These are phyloP conservation scores for Bilobella aurantiaca DNA, from an alignment of 1,140 invertebrate genomes.

Conservation along the genomic window DNA sequence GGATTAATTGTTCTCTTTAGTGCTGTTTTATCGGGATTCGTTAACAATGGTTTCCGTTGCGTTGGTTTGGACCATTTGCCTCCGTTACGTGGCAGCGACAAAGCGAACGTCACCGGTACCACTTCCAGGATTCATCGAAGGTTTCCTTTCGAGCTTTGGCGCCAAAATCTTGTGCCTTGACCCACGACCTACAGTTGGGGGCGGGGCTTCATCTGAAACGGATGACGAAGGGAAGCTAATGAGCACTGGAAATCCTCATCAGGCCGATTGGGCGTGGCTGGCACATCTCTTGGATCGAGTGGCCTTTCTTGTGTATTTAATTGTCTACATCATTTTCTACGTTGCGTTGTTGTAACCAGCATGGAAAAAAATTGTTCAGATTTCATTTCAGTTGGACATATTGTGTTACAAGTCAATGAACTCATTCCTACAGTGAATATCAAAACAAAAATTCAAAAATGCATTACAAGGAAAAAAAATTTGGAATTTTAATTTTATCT, in stretches of 20 bases:
- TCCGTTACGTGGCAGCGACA: slow-evolving; percentile 30
- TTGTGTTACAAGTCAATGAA: too few species aligned
- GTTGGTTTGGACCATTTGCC: slow-evolving; percentile 31
- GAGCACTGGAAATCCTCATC: slow-evolving; percentile 16
- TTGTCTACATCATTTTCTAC: slow-evolving; percentile 28
- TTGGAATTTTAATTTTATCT: too few species aligned
- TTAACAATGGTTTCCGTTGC: slow-evolving; percentile 29
- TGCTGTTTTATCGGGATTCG: slow-evolving; percentile 32
- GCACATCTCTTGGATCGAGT: slow-evolving; percentile 32
- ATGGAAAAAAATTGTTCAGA: too few species aligned
- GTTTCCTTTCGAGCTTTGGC: slow-evolving; percentile 21
- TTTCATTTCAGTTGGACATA: too few species aligned
- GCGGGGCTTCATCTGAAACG: not conserved
- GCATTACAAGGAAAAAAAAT: too few species aligned
- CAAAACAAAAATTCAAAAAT: too few species aligned
- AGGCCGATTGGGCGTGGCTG: slow-evolving; percentile 34
- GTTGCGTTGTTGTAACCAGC: slow-evolving; percentile 29
- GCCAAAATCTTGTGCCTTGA: slow-evolving; percentile 33
- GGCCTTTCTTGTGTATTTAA: slow-evolving; percentile 28
- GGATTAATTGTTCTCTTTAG: slow-evolving; percentile 5
- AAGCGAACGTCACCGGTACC: slow-evolving; percentile 32
- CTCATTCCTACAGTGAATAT: too few species aligned
- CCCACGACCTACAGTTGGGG: slow-evolving; percentile 18
- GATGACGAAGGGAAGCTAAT: slow-evolving; percentile 28
- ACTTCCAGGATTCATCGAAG: slow-evolving; percentile 24